Evolutionary conservation across 2,888 invertebrate species (phyloP).

Genomic region (Orthosia cruda): DNA sequence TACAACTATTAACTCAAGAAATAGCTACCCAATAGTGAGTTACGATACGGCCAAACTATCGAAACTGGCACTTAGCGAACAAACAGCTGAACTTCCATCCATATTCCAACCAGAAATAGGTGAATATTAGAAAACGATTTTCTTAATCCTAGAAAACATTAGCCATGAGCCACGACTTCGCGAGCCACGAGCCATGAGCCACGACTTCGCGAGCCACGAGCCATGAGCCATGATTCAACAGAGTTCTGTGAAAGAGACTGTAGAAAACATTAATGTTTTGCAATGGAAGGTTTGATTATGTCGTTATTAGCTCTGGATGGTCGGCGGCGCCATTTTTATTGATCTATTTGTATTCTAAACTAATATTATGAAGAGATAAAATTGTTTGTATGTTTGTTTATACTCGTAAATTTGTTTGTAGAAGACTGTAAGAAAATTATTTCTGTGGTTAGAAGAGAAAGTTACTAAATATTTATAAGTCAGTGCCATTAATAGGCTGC

Average conservation of each 20-base stretch:
- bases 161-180: slow-evolving; percentile 42
- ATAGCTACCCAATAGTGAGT: slow-evolving; percentile 27
- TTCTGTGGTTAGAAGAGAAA: neutral
- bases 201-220: slow-evolving; percentile 30
- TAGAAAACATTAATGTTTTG: slow-evolving; percentile 72
- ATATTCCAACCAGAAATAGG: slow-evolving; percentile 43
- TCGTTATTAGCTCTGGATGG: slow-evolving; percentile 75
- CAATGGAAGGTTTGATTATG: slow-evolving; percentile 75
- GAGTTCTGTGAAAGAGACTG: slow-evolving; percentile 52
- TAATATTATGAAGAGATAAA: neutral
- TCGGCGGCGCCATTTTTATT: slow-evolving; percentile 70
- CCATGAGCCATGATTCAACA: slow-evolving; percentile 53
- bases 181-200: slow-evolving; percentile 38
- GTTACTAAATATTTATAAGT: neutral
- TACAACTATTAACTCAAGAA: slow-evolving; percentile 33
- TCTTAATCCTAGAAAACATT: slow-evolving; percentile 60
- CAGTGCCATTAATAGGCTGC: too few relatives aligned
- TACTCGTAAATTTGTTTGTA: neutral
- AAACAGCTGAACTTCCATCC: slow-evolving; percentile 43
- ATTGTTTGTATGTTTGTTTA: neutral
- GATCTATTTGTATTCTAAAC: slow-evolving; percentile 49
- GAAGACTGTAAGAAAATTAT: neutral
- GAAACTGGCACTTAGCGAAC: slow-evolving; percentile 41
- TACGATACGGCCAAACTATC: slow-evolving; percentile 50
- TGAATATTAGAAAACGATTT: slow-evolving; percentile 66